Conservation (phyloP, 2,797 vertebrate species). For the Falco biarmicus region DNA sequence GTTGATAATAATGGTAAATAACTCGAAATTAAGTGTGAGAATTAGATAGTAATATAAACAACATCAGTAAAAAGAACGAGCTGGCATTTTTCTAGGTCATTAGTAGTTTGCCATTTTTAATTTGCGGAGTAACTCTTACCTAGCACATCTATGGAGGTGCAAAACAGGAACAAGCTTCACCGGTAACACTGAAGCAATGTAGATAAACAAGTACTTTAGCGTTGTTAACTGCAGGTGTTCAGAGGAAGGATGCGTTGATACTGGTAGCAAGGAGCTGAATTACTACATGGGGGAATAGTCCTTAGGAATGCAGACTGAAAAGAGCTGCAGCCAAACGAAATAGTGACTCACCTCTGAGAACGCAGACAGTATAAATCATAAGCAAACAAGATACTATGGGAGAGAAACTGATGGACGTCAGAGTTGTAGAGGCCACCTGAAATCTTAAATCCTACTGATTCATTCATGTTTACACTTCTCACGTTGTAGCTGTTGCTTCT, state of each 20-base stretch:
- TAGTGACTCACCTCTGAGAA: background rate
- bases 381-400: background rate
- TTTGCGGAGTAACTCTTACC: background rate
- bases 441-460: background rate
- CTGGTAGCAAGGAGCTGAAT: background rate
- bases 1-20: background rate
- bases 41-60: background rate
- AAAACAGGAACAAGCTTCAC: background rate
- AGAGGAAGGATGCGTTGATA: background rate
- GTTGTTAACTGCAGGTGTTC: background rate
- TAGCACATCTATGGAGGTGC: background rate
- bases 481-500: background rate
- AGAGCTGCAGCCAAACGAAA: background rate
- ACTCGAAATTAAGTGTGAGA: background rate
- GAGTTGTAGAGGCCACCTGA: background rate
- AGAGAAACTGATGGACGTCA: background rate
- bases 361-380: background rate
- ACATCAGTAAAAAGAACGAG: background rate
- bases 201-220: background rate
- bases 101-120: background rate
- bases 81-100: background rate
- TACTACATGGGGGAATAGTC: background rate
- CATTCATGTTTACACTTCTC: background rate
- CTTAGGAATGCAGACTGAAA: background rate
- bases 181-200: background rate